Conservation (phyloP, 2,888 invertebrate genomes). For the Ectemnius lituratus region DNA sequence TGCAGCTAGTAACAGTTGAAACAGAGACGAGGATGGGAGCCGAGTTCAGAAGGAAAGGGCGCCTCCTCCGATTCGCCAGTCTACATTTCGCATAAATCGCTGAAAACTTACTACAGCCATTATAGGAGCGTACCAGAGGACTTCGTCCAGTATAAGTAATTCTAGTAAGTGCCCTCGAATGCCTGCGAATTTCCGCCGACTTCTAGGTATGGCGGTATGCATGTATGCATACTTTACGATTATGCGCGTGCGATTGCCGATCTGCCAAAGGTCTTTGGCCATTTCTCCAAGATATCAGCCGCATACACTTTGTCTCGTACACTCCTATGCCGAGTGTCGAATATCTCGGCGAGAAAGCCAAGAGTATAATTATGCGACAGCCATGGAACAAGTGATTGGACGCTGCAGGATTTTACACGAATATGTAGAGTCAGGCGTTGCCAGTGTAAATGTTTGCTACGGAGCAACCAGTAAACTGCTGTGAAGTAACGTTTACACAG, state of each 20-base stretch:
- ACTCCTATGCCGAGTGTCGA: not conserved
- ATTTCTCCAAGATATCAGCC: conserved; percentile 23
- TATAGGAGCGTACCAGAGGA: conserved; percentile 32
- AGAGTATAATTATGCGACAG: not conserved
- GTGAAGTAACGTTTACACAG: not conserved
- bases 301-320: conserved; percentile 15
- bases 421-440: not conserved
- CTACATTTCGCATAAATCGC: conserved; percentile 52
- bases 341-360: not conserved
- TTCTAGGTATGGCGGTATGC: conserved; percentile 29
- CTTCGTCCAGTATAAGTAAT: conserved; percentile 53
- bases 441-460: not conserved
- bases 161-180: conserved; percentile 57
- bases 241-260: conserved; percentile 32
- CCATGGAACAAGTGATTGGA: not conserved
- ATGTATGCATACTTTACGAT: conserved; percentile 45
- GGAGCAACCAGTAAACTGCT: conserved; percentile 40
- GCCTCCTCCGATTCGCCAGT: conserved; percentile 13
- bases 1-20: conserved; percentile 14
- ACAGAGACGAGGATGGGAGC: conserved; percentile 8
- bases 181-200: conserved; percentile 54
- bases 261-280: conserved; percentile 29
- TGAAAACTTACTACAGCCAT: conserved; percentile 50
- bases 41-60: conserved; percentile 12
- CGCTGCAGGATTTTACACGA: not conserved